Base-by-base conservation (phyloP, 2,888 invertebrate genomes). In the Melanostoma mellinum region DNA sequence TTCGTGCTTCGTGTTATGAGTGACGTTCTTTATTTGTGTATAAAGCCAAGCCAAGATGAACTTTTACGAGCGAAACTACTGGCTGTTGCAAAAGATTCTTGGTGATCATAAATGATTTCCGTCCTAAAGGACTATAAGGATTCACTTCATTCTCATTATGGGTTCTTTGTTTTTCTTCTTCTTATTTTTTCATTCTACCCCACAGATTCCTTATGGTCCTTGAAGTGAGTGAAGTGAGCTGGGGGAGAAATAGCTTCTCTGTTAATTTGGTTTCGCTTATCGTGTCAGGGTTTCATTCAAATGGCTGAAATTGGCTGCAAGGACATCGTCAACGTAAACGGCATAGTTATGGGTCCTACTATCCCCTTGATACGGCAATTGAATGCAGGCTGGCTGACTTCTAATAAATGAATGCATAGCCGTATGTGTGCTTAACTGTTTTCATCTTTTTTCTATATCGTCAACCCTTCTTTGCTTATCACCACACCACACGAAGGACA, bases 91-190 rank as follows among this genome's bases (percentile, higher is more conserved):
- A 58, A n/a, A 48, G 61, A 53, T 44, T 52, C 61, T 71, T 81
- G 67, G 42, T 53, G 67, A 81, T 56, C 77, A 73, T 82, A 82
- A 82, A 82, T 73, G 81, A 82, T 73, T 82, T 73, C 52, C 67
- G 53, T 68, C 61, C 63, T 44, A 63, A 77, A 73, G 72, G 73
- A 68, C 77, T 63, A 68, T 76, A 81, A 81, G 76, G 81, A 76
- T 81, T 81, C 81, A 81, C 72, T 81, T 56, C 3, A 35, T 67
- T 38, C 46, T 52, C 52, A 40, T 58, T 63, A 50, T 30, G 44
- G 44, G 61, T 61, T n/a, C n/a, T n/a, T n/a, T n/a, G n/a, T n/a
- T n/a, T 3, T 44, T 46, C 46, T 61, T 46, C 35, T 63, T 50
- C 30, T 56, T 42, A 46, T 35, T n/a, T 50, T 36, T 52, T 10